Base-by-base conservation (phyloP, 2,888 invertebrate genomes). In the Acholoe squamosa region DNA sequence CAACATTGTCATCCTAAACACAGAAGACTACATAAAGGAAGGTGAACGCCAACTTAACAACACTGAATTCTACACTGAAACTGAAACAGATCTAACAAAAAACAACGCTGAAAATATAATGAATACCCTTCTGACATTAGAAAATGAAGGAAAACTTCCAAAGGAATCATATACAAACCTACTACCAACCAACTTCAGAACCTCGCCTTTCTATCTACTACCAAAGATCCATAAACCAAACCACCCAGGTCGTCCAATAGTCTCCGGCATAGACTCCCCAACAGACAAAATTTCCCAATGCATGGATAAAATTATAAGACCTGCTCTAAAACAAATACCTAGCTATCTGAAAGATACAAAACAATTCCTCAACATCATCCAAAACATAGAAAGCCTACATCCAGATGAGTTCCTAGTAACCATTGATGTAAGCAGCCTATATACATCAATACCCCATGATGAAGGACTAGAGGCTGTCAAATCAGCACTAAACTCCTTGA, bases 261-360 rank as follows among this genome's bases (percentile, higher is more conserved):
- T n/a, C n/a, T n/a, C n/a, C 43, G 86, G 52, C 52, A 54, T 86
- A 12, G 43, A 86, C 52, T 25, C 33, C 12, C 86, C 86, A 10
- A 86, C 86, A 10, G 86, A 86, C 86, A 86, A 22, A 86, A 86
- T 86, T 19, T 86, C 86, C 10, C 3, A 10, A 25, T n/a, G 25
- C 10, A 10, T 86, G 19, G 86, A 86, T 52, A 25, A 16, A 19
- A 16, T n/a, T 22, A 16, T 86, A 14, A 34, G 52, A 51, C 51
- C 86, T 10, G 5, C 52, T 3, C 28, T 86, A 7, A 12, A 51
- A 10, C 28, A 51, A 7, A 86, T 86, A 31, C 86, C 86, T 14
- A 33, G 33, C n/a, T 86, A n/a, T n/a, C n/a, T n/a, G n/a, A n/a
- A n/a, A n/a, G n/a, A n/a, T n/a, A n/a, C n/a, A n/a, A n/a, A n/a